Evolutionary conservation across 2,113 vertebrate species (phyloP), one percentile per base, ranked within the genome.

Genomic region (Gyps fulvus): DNA sequence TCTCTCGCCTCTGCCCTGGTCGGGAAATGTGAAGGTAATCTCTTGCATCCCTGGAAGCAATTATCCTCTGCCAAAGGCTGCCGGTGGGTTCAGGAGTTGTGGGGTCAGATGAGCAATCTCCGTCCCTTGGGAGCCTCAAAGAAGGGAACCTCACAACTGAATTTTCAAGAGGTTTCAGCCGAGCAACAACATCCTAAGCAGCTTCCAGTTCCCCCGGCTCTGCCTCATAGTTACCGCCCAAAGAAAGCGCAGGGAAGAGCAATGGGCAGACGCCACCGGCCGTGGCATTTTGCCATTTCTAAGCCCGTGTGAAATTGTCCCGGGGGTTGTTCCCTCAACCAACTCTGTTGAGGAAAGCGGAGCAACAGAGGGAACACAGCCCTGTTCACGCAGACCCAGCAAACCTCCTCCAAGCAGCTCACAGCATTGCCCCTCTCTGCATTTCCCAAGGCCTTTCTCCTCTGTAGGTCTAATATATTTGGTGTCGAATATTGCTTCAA

Each of bases 151-250:
- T 18, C n/a, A 18, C 22, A 43, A 29, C 0, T 0, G 32, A 29
- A 32, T 74, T 80, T 71, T n/a, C 32, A 57, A 16, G 36, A 76
- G 32, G n/a, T 57, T 71, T 40, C 32, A 40, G 61, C 55, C 2
- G 0, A 70, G 38, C 6, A 34, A 12, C 21, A 45, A 16, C 13
- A 36, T 21, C 50, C 23, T 57, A 29, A 29, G 78, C 83, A 79
- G 22, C 31, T 72, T 19, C 43, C 72, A 58, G 38, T 2, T 4
- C 21, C 52, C 36, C 63, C 3, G 3, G 31, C 57, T 59, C 45
- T 84, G 40, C 57, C 55, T 57, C 1, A 0, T 5, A 21, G 32
- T 2, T 10, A 14, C 62, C 0, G 1, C 58, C n/a, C 11, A 3
- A 34, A 43, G 13, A 15, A 29, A 74, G 43, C 16, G 5, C 27